Evolutionary conservation across 2,888 invertebrate genomes (phyloP), one percentile per base, ranked within the genome.

Genomic region (Dusona sp.): DNA sequence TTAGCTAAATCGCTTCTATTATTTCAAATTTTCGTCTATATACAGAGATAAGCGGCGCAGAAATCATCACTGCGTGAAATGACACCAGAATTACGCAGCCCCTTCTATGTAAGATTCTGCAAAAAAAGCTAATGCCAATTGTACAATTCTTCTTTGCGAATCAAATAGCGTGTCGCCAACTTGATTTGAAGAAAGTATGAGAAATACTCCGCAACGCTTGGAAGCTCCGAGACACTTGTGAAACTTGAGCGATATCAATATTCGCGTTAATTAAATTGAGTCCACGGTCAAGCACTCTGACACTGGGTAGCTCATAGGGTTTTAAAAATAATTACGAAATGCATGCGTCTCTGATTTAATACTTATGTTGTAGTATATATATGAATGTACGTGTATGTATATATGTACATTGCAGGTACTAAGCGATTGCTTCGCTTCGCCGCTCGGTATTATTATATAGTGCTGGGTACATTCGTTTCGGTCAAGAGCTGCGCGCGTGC

Each of bases 221-320:
- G 25, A 57, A n/a, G 19, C 48, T 57, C 16, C 22, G 19, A 11
- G 68, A 38, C 61, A 72, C 2, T 29, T 68, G 42, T 70, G 45
- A 83, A 72, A 75, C 74, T 68, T 64, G 51, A 79, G 42, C 33
- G 79, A 80, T 80, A 33, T 19, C n/a, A 48, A 88, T 89, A 89
- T 85, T 87, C 45, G 68, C 29, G 84, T 19, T 84, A 88, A 90
- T 90, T 90, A 86, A 88, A 90, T 90, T 88, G 88, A 90, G 87
- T 88, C 88, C 89, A 90, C 57, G 88, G 88, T 89, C 90, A 88
- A 87, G 87, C 86, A 81, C 87, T 88, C 87, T 87, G 86, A 86
- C 82, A 87, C 81, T 81, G 70, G 42, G 16, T 16, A 78, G 22
- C 65, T 68, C 84, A 42, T 48, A 57, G 33, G 22, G 33, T 22